These are phyloP conservation scores for Helicolenus hilgendorfi DNA, from an alignment of 2,797 vertebrate genomes.

Conservation along the genomic window DNA sequence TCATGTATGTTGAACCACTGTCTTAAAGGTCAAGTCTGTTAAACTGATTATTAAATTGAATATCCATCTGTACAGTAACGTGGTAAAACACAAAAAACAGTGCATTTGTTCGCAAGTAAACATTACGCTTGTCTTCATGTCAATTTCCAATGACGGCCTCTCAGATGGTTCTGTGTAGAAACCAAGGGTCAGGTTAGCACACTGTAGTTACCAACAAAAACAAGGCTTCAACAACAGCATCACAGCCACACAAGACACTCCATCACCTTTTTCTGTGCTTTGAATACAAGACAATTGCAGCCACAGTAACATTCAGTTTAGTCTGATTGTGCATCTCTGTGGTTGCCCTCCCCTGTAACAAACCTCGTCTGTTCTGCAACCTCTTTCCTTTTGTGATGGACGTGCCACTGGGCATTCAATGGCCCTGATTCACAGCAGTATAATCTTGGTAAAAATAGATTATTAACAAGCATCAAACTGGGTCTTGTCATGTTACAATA, in stretches of 20 bases:
- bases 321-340: background rate
- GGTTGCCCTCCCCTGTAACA: background rate
- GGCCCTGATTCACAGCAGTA: slow-evolving; percentile 37
- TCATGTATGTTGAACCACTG: background rate
- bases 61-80: background rate
- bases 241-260: background rate
- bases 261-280: background rate
- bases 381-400: slow-evolving; percentile 27
- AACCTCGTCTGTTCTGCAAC: slow-evolving; percentile 11
- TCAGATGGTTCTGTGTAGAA: too few species aligned
- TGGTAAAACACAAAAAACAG: background rate
- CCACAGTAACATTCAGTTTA: background rate
- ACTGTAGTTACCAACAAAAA: background rate
- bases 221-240: background rate
- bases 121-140: background rate
- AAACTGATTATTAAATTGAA: background rate
- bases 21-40: background rate
- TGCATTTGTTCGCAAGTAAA: background rate
- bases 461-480: slow-evolving; percentile 59
- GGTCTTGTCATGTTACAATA: slow-evolving; percentile 56
- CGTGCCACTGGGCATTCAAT: slow-evolving; percentile 49
- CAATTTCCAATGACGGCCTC: too few species aligned
- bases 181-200: background rate
- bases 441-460: slow-evolving; percentile 66
- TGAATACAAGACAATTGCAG: background rate